Conservation (phyloP, 2,888 invertebrate species). For the Kryphioiulus occultus region DNA sequence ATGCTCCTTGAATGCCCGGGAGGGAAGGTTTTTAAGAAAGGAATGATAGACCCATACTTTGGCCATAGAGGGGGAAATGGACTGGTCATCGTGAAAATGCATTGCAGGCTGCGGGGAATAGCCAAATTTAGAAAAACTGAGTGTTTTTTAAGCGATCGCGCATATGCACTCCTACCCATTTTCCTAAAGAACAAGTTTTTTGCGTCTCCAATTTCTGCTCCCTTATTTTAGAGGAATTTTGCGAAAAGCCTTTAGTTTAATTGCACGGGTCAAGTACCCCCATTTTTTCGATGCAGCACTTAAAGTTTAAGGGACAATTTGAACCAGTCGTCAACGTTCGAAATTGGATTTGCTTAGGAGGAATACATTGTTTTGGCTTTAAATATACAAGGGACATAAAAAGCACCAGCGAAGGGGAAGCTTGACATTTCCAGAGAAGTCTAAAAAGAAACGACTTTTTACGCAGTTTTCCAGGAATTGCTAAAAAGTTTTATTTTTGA, state of each 20-base stretch:
- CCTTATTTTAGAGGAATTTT: slow-evolving; percentile 30
- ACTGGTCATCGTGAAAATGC: neutral
- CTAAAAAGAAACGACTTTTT: slow-evolving; percentile 26
- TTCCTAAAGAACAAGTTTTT: neutral
- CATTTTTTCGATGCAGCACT: neutral
- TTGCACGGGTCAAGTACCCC: slow-evolving; percentile 17
- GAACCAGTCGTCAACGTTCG: neutral
- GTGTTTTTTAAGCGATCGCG: neutral
- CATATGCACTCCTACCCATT: neutral
- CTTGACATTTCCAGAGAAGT: neutral
- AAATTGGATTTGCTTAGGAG: slow-evolving; percentile 17
- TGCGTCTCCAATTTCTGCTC: slow-evolving; percentile 19
- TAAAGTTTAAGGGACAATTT: slow-evolving; percentile 10
- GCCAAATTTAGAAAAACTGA: slow-evolving; percentile 36
- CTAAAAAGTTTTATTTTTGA: neutral
- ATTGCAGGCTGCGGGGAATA: neutral
- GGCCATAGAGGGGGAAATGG: neutral
- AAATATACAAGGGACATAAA: slow-evolving; percentile 16
- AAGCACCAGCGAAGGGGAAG: neutral
- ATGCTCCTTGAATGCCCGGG: slow-evolving; percentile 13
- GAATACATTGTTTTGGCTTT: slow-evolving; percentile 26
- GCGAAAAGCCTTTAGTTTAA: slow-evolving; percentile 6
- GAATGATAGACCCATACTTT: neutral
- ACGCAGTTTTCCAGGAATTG: neutral
- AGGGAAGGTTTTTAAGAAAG: neutral